Base-by-base conservation (phyloP, 2,797 vertebrate genomes). In the Rhynchonycteris naso region DNA sequence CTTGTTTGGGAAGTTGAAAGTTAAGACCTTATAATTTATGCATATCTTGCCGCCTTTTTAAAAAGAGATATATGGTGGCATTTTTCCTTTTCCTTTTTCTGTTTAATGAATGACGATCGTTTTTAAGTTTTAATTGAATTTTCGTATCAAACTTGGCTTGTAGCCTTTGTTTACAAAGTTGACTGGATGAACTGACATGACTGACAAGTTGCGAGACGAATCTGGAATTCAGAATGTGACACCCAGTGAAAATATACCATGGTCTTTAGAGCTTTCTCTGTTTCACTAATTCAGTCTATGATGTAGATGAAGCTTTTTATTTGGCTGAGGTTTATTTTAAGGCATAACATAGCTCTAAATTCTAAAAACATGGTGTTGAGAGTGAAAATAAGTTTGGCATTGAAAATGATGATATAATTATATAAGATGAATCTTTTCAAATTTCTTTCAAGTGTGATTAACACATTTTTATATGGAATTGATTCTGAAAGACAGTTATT, bases 81-180 rank as follows among this genome's bases (percentile, higher is more conserved):
- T 95, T 97, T 94, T 94, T 43, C 58, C 33, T 91, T 91, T 95
- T 83, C 0, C 0, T 50, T 15, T 11, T 83, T 92, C 95, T 95
- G 58, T 95, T 92, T 93, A 78, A 56, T 93, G 6, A 87, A 95
- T 94, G 54, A 88, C 95, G 91, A 94, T 76, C 14, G 63, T 96
- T 94, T 94, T 96, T 90, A 96, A 78, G 66, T 90, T 95, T 89
- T 94, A 90, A 81, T 95, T 90, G 68, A 58, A 91, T 90, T 92
- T n/a, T 78, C 63, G 52, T 66, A 95, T 96, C 89, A 58, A 94
- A 76, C 52, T 87, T 96, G 96, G 95, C 97, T 85, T 93, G 50
- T 91, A 94, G 79, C 72, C 97, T 97, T 93, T 97, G 74, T 96
- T 98, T 98, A 96, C 93, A 97, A 95, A 72, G 90, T 95, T 95